phyloP scores from a whole-genome alignment of 2,888 invertebrate species.

The Cotesia congregata region DNA sequence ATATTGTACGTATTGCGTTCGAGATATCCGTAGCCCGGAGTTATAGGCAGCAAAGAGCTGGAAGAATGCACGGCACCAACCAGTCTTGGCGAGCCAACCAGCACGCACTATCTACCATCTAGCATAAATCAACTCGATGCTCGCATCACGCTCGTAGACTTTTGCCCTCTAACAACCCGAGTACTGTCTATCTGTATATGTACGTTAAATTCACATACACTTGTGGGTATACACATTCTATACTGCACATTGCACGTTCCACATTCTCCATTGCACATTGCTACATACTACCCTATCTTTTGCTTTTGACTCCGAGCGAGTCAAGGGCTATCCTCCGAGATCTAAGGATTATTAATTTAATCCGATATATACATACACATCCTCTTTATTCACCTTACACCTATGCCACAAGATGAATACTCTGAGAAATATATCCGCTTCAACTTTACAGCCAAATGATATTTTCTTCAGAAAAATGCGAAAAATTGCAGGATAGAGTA shows the following conservation, averaged over 20 bases:
- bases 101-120: constrained; percentile 66
- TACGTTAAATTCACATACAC: constrained; percentile 12
- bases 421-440: too few species aligned
- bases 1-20: constrained; percentile 18
- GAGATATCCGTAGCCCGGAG: constrained; percentile 27
- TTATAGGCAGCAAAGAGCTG: neutral
- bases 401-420: neutral
- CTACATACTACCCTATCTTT: constrained; percentile 36
- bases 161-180: constrained; percentile 57
- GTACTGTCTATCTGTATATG: constrained; percentile 54
- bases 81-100: constrained; percentile 54
- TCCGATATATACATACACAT: constrained; percentile 45
- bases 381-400: constrained; percentile 30
- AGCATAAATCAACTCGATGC: constrained; percentile 69
- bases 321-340: constrained; percentile 58
- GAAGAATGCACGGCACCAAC: constrained; percentile 9
- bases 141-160: constrained; percentile 60
- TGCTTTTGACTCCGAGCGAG: constrained; percentile 40
- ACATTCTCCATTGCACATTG: neutral
- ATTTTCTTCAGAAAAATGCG: too few species aligned
- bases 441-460: too few species aligned
- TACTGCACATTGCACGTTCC: neutral
- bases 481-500: too few species aligned
- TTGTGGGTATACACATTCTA: constrained; percentile 26
- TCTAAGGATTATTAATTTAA: constrained; percentile 68